Percentiles rank a stretch among this genome's conserved stretches.
Conservation (phyloP, 35 echinoderm and acorn worm species). For the Nesometra sesokonis region DNA sequence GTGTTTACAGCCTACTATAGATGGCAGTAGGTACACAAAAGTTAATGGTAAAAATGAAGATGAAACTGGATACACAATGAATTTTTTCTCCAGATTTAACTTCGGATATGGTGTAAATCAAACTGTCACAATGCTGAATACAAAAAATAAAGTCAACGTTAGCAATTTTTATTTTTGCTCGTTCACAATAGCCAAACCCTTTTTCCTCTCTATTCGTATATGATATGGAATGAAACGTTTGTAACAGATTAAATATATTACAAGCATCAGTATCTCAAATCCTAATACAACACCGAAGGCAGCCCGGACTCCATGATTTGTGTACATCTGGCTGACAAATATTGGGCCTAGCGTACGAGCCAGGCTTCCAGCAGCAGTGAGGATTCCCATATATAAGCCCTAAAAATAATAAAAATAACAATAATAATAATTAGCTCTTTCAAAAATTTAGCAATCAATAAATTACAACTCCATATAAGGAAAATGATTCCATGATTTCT, state of each 20-base stretch:
- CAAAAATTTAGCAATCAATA: no score
- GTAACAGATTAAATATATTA: not conserved
- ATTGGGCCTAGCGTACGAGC: conserved; percentile 12
- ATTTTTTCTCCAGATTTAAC: no score
- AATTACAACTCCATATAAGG: no score
- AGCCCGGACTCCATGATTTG: not conserved
- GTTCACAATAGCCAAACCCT: not conserved
- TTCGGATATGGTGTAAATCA: no score
- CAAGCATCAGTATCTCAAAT: not conserved
- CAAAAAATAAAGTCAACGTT: no score
- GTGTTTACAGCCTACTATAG: no score
- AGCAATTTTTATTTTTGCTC: no score
- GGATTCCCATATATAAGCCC: conserved; percentile 4
- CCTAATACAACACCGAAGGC: not conserved
- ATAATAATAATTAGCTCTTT: not conserved
- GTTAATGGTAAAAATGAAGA: no score
- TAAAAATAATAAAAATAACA: not conserved
- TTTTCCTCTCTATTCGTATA: not conserved
- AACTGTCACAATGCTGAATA: no score
- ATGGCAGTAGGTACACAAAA: no score
- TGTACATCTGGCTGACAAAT: conserved; percentile 12
- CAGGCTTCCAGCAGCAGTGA: not conserved
- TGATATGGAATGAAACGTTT: conserved; percentile 1
- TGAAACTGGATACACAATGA: no score
- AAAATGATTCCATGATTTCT: no score